These are phyloP conservation scores for Oreohelix idahoensis DNA, from an alignment of 1,140 invertebrate genomes.

Conservation along the genomic window DNA sequence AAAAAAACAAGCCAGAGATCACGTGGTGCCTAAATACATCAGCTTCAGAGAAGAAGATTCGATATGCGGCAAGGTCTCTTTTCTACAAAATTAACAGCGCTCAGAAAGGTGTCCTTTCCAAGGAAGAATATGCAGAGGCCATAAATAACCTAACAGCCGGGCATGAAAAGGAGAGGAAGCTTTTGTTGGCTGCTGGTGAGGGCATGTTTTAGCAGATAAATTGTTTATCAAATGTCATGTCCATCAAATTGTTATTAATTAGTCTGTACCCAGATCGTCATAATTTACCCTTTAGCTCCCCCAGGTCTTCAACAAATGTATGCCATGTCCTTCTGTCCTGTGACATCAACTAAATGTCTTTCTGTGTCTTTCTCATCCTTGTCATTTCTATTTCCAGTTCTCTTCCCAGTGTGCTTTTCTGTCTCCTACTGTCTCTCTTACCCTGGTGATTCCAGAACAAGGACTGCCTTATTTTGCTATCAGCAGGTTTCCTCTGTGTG, in stretches of 20 bases:
- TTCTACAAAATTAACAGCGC: constrained; percentile 75
- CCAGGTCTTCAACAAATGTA: too few relatives aligned
- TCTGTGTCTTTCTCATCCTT: too few relatives aligned
- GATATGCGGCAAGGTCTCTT: constrained; percentile 86
- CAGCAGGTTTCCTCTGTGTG: too few relatives aligned
- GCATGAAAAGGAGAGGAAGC: constrained; percentile 51
- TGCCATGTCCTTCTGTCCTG: too few relatives aligned
- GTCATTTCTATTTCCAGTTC: too few relatives aligned
- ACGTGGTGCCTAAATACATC: constrained; percentile 87
- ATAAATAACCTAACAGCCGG: constrained; percentile 58
- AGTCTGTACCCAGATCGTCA: too few relatives aligned
- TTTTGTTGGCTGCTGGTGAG: constrained; percentile 64
- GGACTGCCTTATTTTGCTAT: too few relatives aligned
- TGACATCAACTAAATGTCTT: too few relatives aligned
- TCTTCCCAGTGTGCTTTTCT: too few relatives aligned
- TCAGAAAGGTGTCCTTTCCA: constrained; percentile 72
- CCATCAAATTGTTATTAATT: not conserved
- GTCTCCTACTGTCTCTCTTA: too few relatives aligned
- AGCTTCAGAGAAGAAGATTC: constrained; percentile 86
- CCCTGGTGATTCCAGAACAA: too few relatives aligned
- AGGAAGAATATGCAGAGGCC: constrained; percentile 74
- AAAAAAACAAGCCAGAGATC: constrained; percentile 77
- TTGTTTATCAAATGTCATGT: not conserved
- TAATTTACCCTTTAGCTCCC: too few relatives aligned
- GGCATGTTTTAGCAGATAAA: not conserved